Conservation (phyloP, 30 jellyfish, hydroid and myxozoan species). For the Aurelia aurita complex sp. Pacific region DNA sequence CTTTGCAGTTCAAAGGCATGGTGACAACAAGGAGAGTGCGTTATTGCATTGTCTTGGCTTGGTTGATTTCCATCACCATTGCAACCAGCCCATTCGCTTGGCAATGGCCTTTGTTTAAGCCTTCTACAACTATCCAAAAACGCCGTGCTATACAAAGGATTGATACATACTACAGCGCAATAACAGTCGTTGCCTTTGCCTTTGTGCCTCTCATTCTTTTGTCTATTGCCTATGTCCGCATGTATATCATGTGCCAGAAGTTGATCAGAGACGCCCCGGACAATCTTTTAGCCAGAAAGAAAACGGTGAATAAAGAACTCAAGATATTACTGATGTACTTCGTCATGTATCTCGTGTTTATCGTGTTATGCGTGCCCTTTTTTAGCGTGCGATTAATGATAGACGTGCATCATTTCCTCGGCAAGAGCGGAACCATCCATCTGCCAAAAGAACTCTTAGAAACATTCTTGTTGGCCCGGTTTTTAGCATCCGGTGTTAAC, state of each 20-base stretch:
- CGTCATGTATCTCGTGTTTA: slow-evolving; percentile 55
- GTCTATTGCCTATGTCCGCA: slow-evolving; percentile 43
- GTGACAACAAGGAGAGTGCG: slow-evolving; percentile 79
- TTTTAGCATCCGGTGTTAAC: slow-evolving; percentile 61
- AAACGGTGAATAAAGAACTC: slow-evolving; percentile 48
- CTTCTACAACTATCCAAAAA: neutral
- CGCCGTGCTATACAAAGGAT: slow-evolving; percentile 8
- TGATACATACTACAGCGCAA: slow-evolving; percentile 37
- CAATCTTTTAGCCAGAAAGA: slow-evolving; percentile 52
- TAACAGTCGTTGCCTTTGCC: slow-evolving; percentile 27
- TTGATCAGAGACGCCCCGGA: slow-evolving; percentile 60
- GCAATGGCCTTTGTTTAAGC: slow-evolving; percentile 53
- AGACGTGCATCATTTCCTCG: slow-evolving; percentile 30
- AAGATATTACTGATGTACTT: slow-evolving; percentile 53
- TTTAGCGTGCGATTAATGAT: slow-evolving; percentile 57
- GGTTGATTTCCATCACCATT: slow-evolving; percentile 56
- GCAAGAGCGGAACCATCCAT: neutral
- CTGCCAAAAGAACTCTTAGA: slow-evolving; percentile 30
- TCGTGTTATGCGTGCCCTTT: slow-evolving; percentile 60
- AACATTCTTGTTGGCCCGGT: slow-evolving; percentile 46
- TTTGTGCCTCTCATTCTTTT: slow-evolving; percentile 37
- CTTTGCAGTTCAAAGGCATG: slow-evolving; percentile 78
- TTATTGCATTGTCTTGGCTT: slow-evolving; percentile 43
- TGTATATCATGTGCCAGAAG: slow-evolving; percentile 48
- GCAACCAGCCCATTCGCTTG: slow-evolving; percentile 72